Evolutionary conservation across 2,797 vertebrate species (phyloP).

Genomic region (Petrocephalus sullivani): DNA sequence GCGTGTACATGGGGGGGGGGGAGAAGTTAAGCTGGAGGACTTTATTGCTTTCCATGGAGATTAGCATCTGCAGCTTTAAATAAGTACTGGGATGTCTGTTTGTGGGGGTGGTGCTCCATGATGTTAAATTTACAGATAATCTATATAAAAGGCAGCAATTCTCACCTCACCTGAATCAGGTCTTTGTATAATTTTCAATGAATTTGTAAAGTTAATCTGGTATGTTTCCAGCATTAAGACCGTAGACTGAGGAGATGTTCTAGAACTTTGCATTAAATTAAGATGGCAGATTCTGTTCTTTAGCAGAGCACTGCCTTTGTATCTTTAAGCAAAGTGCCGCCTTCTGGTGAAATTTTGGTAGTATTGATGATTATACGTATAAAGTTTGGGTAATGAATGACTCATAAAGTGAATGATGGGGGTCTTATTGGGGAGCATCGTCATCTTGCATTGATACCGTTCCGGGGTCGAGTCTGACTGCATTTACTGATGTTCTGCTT

Average conservation of each 20-base stretch:
- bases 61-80: background rate
- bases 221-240: background rate
- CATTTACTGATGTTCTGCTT: background rate
- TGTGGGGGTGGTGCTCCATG: background rate
- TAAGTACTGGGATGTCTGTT: background rate
- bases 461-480: background rate
- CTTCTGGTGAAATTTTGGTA: background rate
- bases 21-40: background rate
- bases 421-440: background rate
- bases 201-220: background rate
- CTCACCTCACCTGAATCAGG: background rate
- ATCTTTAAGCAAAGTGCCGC: background rate
- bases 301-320: background rate
- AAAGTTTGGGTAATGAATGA: background rate
- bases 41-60: background rate
- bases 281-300: background rate
- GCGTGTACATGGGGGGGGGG: background rate
- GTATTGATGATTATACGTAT: background rate
- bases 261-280: background rate
- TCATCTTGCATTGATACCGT: background rate
- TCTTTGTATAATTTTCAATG: background rate
- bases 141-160: background rate
- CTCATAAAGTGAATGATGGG: background rate
- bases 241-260: background rate
- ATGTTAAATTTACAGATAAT: background rate